Base-by-base conservation (phyloP, 2,113 vertebrate species). In the Cottus gobio region DNA sequence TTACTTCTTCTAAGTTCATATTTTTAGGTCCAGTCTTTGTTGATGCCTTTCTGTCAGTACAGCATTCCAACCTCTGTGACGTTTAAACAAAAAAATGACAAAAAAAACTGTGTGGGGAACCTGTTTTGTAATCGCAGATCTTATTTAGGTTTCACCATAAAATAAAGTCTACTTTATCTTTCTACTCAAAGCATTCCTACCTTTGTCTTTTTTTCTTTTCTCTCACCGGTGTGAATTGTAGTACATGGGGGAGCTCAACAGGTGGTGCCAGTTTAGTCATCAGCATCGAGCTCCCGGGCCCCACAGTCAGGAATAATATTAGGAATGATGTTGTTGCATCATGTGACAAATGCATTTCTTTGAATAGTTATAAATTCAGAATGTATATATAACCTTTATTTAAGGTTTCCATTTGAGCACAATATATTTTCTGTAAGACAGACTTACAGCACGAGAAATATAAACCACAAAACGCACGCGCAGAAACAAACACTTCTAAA, bases 141-240 rank as follows among this genome's bases (percentile, higher is more conserved):
- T 95, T 95, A 89, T 81, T 93, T 94, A 94, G 95, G 94, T 96
- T 97, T 92, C 96, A 95, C 94, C 96, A 93, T 96, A 94, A 95
- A 93, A 97, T 98, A 98, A 98, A 98, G 95, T 96, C 95, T 77
- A 93, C 91, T 95, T 94, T 97, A 96, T 96, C 96, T 97, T 97
- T 97, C 94, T 97, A 97, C 93, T 96, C 94, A 93, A 95, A 80
- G 58, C 1, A 8, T 12, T 30, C 58, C 37, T 2, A 58, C 9
- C 56, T 0, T 63, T 60, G 36, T 89, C 39, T 26, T 65, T 58
- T 30, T 61, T 42, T 39, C 11, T 18, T 1, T 0, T 67, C 28
- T 13, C 5, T 26, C 7, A 1, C 26, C 30, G 2, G 31, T 52
- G 37, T 67, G 30, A 31, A 0, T 15, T 86, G 84, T 74, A 85